Base-by-base conservation (phyloP, 2,888 invertebrate genomes). In the Andricus quercusramuli region DNA sequence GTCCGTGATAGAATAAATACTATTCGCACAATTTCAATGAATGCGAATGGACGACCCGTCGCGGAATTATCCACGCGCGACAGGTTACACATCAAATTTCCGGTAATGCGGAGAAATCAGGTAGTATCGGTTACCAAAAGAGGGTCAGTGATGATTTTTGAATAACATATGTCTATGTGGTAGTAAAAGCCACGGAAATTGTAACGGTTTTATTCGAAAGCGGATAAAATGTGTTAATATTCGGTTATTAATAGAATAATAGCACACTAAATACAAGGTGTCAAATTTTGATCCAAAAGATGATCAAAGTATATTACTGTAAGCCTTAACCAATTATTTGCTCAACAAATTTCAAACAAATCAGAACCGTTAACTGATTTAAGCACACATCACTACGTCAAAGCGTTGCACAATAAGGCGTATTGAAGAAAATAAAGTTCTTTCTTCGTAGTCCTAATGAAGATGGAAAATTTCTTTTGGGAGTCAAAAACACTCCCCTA, bases 41-140 rank as follows among this genome's bases (percentile, higher is more conserved):
- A 15, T 11, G 15, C 56, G 56, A 56, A 37, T 74, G 13, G 37
- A 51, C 56, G 37, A 74, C 56, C 37, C 74, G 56, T 74, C 74
- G 13, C 9, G 22, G 32, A 59, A 74, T 74, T 59, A 74, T 37
- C 56, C 56, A 74, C 74, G 74, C 74, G 74, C 74, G 74, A 74
- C 74, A 74, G n/a, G 74, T 74, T 74, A 74, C 74, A 74, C 74
- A 74, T 74, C 74, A 74, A 74, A 74, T 74, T 74, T 74, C 74
- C 74, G 74, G 74, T 74, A 56, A 74, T 56, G 51, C 11, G 56
- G 74, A 56, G 74, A 74, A 74, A 74, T 74, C 74, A 74, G 74
- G 74, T 74, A 56, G 74, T 74, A 59, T 74, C 74, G 32, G 74
- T 74, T 59, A 59, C 74, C 74, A 74, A 74, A 74, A 74, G 74